A percentile compares a stretch with the other conserved stretches of the same genome.
These are phyloP conservation scores for Ondatra zibethicus DNA, from an alignment of 2,113 vertebrate species.

Conservation along the genomic window DNA sequence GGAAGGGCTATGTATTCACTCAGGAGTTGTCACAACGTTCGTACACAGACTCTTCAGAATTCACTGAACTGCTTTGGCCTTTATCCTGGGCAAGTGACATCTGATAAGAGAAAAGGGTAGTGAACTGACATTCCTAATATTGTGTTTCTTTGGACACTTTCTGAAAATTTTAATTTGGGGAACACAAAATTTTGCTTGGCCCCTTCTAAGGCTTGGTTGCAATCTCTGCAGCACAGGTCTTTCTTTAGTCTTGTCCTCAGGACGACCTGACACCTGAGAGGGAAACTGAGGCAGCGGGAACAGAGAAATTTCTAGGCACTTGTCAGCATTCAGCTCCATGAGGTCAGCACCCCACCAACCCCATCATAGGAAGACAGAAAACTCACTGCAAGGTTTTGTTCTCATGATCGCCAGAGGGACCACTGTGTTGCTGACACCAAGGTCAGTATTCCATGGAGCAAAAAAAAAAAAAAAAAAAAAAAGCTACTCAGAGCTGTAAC, in stretches of 20 bases:
- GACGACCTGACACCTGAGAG: not conserved
- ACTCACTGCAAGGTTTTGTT: not conserved
- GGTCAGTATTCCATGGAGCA: not conserved
- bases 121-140: not conserved
- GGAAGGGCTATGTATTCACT: not conserved
- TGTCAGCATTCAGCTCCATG: not conserved
- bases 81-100: not conserved
- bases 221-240: not conserved
- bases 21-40: not conserved
- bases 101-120: not conserved
- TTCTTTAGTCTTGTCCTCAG: not conserved
- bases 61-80: not conserved
- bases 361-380: not conserved
- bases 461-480: no score
- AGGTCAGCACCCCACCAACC: not conserved
- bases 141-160: conserved; percentile 3
- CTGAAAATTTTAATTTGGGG: no score
- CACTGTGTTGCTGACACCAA: not conserved
- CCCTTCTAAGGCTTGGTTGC: rapidly evolving
- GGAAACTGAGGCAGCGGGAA: not conserved
- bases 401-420: not conserved
- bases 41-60: not conserved
- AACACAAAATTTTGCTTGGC: no score
- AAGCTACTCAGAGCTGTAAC: not conserved
- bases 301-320: not conserved